Base-by-base conservation (phyloP, 2,113 vertebrate species). In the Cichladusa arquata region DNA sequence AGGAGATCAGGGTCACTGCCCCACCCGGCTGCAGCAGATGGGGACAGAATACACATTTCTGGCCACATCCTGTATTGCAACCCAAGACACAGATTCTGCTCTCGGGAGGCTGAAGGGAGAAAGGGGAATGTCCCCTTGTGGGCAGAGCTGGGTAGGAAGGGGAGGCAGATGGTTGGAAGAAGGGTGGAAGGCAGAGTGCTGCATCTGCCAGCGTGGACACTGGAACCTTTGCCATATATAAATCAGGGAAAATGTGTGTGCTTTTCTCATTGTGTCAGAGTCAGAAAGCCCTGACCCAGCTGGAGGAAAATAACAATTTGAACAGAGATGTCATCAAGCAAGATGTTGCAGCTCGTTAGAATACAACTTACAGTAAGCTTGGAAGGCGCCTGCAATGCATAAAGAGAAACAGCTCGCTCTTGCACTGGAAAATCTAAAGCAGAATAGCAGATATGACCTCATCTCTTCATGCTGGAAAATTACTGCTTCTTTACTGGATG, bases 221-320 rank as follows among this genome's bases (percentile, higher is more conserved):
- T 54, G 7, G 6, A 78, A 53, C 54, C 81, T 84, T 81, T 66
- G 60, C 48, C 79, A 42, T 22, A 5, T 5, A 20, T 57, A 89
- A 91, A 56, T 87, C 5, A 51, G 9, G 29, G 82, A 34, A 94
- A 93, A 81, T 44, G 31, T 28, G 58, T 90, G 77, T 94, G 74
- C 56, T 95, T 87, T 85, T 79, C 87, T 78, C 23, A 18, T 40
- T 56, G 85, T 80, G 67, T 65, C 66, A 61, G 89, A 93, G 89
- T 67, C 92, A 94, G 91, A 91, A 89, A 71, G 71, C 60, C 79
- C 66, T 96, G 88, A 96, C 94, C 81, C 74, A 92, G 64, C 93
- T 92, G 79, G 56, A 95, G 64, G 76, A 92, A 94, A 94, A 93
- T 60, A 92, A 73, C 71, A 80, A 53, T 88, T 71, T 92, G 64